Evolutionary conservation across 2,888 invertebrate genomes (phyloP).

Genomic region (Ornithoptera alexandrae): DNA sequence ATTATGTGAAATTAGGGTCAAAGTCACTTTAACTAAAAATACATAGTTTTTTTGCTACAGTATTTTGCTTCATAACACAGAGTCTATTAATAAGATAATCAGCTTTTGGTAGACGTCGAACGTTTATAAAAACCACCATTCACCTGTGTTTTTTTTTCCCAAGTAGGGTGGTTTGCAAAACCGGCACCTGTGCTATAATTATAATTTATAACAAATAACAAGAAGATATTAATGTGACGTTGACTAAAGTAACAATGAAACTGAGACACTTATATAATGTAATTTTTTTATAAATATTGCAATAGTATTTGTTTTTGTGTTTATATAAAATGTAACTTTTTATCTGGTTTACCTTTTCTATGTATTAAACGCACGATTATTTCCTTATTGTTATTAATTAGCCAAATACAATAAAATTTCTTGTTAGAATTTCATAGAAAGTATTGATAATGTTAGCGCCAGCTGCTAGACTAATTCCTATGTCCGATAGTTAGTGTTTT

Average conservation of each 20-base stretch:
- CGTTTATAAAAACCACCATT: constrained; percentile 1
- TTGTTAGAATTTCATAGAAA: constrained; percentile 38
- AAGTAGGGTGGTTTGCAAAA: constrained; percentile 11
- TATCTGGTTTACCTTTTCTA: too few species aligned
- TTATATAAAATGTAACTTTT: too few species aligned
- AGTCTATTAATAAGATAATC: constrained; percentile 13
- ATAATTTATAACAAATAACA: constrained; percentile 3
- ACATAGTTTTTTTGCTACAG: too few species aligned
- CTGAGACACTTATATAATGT: too few species aligned
- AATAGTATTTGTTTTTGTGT: too few species aligned
- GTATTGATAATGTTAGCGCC: constrained; percentile 70
- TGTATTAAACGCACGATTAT: neutral
- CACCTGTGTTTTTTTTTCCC: constrained; percentile 23
- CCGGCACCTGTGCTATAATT: constrained; percentile 11
- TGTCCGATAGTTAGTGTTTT: constrained; percentile 61
- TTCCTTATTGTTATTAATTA: neutral
- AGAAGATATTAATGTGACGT: neutral
- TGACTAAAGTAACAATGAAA: neutral
- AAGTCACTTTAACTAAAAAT: too few species aligned
- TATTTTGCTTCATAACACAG: neutral
- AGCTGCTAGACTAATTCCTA: constrained; percentile 65
- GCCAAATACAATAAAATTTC: neutral
- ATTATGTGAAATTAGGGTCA: too few species aligned
- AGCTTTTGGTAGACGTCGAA: constrained; percentile 15
- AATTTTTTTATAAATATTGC: too few species aligned